Conservation (phyloP, 2,113 vertebrate species). For the Pao palembangensis region DNA sequence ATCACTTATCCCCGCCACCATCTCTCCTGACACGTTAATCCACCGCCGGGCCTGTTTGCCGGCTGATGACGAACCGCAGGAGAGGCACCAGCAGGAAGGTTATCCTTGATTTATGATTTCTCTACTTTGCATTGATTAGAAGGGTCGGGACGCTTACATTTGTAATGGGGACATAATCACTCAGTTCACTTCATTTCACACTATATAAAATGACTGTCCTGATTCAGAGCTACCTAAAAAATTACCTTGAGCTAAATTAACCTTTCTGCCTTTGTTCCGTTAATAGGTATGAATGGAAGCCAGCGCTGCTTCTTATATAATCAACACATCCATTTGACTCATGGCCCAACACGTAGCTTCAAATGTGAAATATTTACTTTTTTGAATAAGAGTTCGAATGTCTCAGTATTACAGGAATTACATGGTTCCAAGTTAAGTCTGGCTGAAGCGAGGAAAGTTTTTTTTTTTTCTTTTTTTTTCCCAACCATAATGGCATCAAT, state of each 20-base stretch:
- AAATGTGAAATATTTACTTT: constrained; percentile 19
- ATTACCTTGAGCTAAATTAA: constrained; percentile 22
- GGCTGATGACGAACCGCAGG: constrained; percentile 30
- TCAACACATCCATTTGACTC: constrained; percentile 13
- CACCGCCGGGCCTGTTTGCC: constrained; percentile 30
- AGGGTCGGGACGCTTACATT: constrained; percentile 12
- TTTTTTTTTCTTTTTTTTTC: too few relatives aligned
- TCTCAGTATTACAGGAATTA: constrained; percentile 12
- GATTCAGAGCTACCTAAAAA: constrained; percentile 26
- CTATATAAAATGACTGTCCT: background rate
- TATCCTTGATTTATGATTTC: constrained; percentile 17
- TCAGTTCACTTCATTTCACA: constrained; percentile 19
- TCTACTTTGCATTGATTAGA: constrained; percentile 20
- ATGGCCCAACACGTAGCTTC: constrained; percentile 2
- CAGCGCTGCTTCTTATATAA: constrained; percentile 3
- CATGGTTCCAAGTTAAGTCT: background rate
- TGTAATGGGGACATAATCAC: constrained; percentile 28
- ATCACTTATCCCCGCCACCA: constrained; percentile 24
- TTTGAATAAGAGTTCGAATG: constrained; percentile 13
- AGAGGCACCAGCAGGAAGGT: constrained; percentile 16
- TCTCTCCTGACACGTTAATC: constrained; percentile 54
- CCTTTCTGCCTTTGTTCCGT: constrained; percentile 16
- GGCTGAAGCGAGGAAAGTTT: too few relatives aligned
- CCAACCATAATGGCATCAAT: constrained; percentile 10
- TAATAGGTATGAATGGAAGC: constrained; percentile 35